A percentile compares a stretch with the other conserved stretches of the same genome.
phyloP scores from a whole-genome alignment of 2,888 invertebrate species.

The Platypus cylindrus region DNA sequence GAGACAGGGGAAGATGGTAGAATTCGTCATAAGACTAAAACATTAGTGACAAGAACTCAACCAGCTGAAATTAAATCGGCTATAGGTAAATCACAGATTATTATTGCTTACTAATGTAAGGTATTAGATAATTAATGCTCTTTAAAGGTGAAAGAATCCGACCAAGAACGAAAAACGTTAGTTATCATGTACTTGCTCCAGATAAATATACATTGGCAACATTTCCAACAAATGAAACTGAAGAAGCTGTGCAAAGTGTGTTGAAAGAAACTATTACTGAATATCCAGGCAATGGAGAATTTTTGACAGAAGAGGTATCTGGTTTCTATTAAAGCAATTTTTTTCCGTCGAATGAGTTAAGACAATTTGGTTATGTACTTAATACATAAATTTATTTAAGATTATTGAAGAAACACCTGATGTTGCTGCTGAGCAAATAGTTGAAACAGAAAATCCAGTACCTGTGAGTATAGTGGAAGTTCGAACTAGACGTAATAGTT shows the following conservation, averaged over 20 bases:
- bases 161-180: constrained; percentile 53
- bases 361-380: not conserved
- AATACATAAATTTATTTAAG: constrained; percentile 2
- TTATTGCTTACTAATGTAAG: constrained; percentile 2
- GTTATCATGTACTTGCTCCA: constrained; percentile 43
- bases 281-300: constrained; percentile 20
- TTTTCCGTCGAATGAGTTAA: not conserved
- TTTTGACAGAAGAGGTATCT: constrained; percentile 20
- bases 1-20: constrained; percentile 41
- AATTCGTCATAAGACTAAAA: constrained; percentile 42
- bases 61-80: constrained; percentile 37
- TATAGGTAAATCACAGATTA: constrained; percentile 21
- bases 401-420: constrained; percentile 24
- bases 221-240: constrained; percentile 32
- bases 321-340: not conserved
- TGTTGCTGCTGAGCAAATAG: constrained; percentile 27
- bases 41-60: constrained; percentile 42
- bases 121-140: too few relatives aligned
- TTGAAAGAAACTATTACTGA: constrained; percentile 18
- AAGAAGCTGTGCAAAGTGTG: constrained; percentile 27
- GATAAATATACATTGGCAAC: constrained; percentile 41
- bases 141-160: constrained; percentile 39
- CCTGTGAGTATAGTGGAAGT: constrained; percentile 25
- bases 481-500: constrained; percentile 14
- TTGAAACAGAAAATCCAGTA: constrained; percentile 24